A percentile compares a stretch with the other conserved stretches of the same genome.
Evolutionary conservation across 2,113 vertebrate genomes (phyloP).

Genomic region (Sisor rabdophorus): DNA sequence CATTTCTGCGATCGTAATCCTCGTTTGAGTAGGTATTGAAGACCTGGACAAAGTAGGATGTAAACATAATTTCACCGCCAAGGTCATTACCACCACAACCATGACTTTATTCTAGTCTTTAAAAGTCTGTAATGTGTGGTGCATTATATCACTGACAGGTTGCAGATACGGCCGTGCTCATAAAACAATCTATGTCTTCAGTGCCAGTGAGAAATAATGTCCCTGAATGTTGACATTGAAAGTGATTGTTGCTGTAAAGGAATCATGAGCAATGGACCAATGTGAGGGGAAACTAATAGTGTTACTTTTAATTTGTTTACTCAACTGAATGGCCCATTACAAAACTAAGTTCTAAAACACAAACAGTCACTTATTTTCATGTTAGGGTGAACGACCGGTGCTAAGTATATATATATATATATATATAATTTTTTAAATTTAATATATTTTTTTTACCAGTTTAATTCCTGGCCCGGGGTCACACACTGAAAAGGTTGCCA

Average conservation of each 20-base stretch:
- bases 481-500: too few relatives aligned
- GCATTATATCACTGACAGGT: neutral
- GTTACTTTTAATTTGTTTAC: conserved; percentile 35
- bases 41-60: conserved; percentile 74
- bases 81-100: neutral
- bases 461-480: too few relatives aligned
- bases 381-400: conserved; percentile 38
- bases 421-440: too few relatives aligned
- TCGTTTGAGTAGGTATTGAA: conserved; percentile 97
- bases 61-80: neutral
- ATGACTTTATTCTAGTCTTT: neutral
- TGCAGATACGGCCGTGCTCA: neutral
- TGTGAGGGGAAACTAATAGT: neutral
- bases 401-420: neutral
- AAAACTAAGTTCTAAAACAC: conserved; percentile 51
- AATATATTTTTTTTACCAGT: too few relatives aligned
- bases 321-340: conserved; percentile 6
- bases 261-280: conserved; percentile 23
- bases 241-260: conserved; percentile 7
- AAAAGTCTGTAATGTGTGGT: neutral
- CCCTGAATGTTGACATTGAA: conserved; percentile 4
- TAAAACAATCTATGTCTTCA: conserved; percentile 17
- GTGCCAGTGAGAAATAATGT: neutral
- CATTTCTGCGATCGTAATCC: conserved; percentile 94
- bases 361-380: conserved; percentile 57